Evolutionary conservation across 2,888 invertebrate species (phyloP), one percentile per base, ranked within the genome.

Genomic region (Lingula anatina): DNA sequence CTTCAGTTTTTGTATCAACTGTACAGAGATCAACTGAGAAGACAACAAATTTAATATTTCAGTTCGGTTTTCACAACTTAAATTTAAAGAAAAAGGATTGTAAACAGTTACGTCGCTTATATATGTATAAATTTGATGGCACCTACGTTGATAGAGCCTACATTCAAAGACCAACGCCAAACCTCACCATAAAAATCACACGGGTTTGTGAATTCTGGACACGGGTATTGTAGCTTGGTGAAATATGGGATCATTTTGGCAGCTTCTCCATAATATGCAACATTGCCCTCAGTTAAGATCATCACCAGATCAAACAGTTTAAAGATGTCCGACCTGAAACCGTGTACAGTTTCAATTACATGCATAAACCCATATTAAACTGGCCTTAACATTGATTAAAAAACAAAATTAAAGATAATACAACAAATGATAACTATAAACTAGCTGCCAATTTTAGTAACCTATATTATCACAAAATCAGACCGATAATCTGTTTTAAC

Each of bases 161-260:
- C n/a, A n/a, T n/a, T n/a, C n/a, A n/a, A n/a, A n/a, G n/a, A n/a
- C n/a, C 2, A 1, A 21, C 26, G 7, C 2, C 3, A 20, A 28
- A 41, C 83, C 89, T 85, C 79, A 92, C 92, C 80, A 73, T 95
- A 97, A 77, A 94, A 96, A 89, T 95, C 95, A n/a, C 96, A 81
- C 0, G 96, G 96, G 77, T 97, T 97, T 73, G 96, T 96, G 44
- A 94, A 80, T 71, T 93, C 90, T 0, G 96, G 96, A 76, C 96
- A 97, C 0, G 95, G 94, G 73, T 94, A 95, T 2, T 96, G 96
- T 60, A 96, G 91, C 56, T 87, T 87, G 49, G 90, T 88, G 76
- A 96, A 97, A 77, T 97, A 96, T 70, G 91, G 90, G 53, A 96
- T 81, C 84, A 97, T 89, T 62, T 91, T 87, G 46, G 91, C 82